Evolutionary conservation across 2,113 vertebrate genomes (phyloP).

Genomic region (Machaerirhynchus nigripectus): DNA sequence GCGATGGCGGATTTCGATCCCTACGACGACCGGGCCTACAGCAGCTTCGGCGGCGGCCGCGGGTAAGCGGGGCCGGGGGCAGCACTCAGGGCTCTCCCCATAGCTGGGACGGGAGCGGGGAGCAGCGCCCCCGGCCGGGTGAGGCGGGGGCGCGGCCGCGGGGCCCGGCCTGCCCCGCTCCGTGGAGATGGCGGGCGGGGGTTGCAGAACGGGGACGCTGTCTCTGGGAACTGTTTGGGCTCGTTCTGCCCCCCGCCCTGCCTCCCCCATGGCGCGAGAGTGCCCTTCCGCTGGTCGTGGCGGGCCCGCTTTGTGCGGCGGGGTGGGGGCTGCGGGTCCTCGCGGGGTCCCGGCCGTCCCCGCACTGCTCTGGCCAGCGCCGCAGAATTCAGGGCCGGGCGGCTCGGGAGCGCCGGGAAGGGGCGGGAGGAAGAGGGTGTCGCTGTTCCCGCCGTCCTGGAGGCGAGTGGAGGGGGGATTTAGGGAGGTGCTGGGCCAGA

Average conservation of each 20-base stretch:
- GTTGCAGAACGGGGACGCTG: background rate
- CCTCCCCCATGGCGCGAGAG: too few relatives aligned
- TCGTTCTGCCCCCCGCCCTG: background rate
- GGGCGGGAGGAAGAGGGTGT: background rate
- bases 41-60: constrained; percentile 91
- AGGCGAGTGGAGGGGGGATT: background rate
- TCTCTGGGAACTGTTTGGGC: background rate
- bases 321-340: background rate
- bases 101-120: background rate
- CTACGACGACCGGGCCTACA: constrained; percentile 93
- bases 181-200: background rate
- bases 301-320: background rate
- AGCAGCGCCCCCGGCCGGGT: background rate
- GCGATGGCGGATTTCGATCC: constrained; percentile 96
- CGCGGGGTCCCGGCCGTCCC: background rate
- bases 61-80: constrained; percentile 78
- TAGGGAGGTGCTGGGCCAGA: background rate
- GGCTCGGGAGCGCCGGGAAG: background rate
- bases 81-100: background rate
- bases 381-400: background rate
- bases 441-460: background rate
- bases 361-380: background rate
- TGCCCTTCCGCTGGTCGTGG: background rate
- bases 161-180: background rate
- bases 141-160: background rate